Percentiles rank a stretch among this genome's conserved stretches.
Evolutionary conservation across 2,888 invertebrate genomes (phyloP).

Genomic region (Philaethria dido): DNA sequence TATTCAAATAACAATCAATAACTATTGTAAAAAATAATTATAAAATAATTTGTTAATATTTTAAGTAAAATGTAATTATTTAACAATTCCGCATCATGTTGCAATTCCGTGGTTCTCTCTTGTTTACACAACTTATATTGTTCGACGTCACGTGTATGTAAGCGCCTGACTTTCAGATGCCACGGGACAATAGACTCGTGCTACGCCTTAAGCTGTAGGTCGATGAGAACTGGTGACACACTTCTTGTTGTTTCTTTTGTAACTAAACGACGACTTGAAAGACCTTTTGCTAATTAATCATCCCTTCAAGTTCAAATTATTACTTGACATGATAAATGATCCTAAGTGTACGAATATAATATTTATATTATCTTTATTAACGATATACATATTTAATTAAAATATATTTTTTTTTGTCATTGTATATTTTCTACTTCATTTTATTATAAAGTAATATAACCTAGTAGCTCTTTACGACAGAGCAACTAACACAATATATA

Average conservation of each 20-base stretch:
- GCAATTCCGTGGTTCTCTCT: neutral
- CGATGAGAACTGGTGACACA: constrained; percentile 41
- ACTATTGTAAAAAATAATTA: no score
- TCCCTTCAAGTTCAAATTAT: constrained; percentile 19
- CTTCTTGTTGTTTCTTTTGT: constrained; percentile 36
- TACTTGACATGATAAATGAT: constrained; percentile 1
- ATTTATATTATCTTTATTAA: neutral
- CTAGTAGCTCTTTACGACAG: neutral
- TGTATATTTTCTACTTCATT: no score
- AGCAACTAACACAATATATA: neutral
- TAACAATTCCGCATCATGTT: neutral
- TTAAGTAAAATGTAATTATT: neutral
- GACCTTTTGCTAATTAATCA: constrained; percentile 38
- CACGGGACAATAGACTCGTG: constrained; percentile 41
- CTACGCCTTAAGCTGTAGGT: constrained; percentile 42
- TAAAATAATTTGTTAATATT: no score
- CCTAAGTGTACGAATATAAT: neutral
- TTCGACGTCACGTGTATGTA: constrained; percentile 30
- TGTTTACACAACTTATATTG: constrained; percentile 26
- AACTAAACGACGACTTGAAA: constrained; percentile 18
- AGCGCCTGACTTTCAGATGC: constrained; percentile 41
- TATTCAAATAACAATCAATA: no score
- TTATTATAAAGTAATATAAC: no score
- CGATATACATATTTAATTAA: neutral
- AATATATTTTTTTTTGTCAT: neutral